These are phyloP conservation scores for Globodera rostochiensis DNA, from an alignment of 1,140 invertebrate genomes.

Conservation along the genomic window DNA sequence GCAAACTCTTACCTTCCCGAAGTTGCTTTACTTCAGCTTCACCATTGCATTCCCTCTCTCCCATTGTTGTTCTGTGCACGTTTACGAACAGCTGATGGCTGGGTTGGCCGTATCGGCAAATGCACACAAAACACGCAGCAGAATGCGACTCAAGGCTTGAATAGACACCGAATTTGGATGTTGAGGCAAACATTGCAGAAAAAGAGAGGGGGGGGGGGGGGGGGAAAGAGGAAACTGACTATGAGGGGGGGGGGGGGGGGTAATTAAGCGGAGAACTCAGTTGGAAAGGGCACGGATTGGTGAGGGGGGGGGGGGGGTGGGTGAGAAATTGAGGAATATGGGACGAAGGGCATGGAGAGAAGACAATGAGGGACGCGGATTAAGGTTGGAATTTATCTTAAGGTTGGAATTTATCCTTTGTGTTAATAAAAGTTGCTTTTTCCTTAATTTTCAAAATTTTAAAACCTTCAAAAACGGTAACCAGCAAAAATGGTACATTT, in stretches of 20 bases:
- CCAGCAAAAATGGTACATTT: no score
- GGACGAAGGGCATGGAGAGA: background rate
- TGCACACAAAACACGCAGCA: background rate
- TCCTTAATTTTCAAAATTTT: no score
- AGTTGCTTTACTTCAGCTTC: background rate
- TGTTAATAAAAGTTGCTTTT: no score
- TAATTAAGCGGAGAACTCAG: constrained; percentile 14
- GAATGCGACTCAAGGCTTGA: background rate
- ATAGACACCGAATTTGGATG: background rate
- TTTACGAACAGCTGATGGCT: background rate
- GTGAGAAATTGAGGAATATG: background rate
- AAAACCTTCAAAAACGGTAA: no score
- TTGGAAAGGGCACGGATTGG: background rate
- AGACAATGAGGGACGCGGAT: background rate
- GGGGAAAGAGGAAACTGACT: background rate
- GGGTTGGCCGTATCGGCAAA: background rate
- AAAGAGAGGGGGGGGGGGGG: background rate
- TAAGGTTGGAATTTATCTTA: no score
- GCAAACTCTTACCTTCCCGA: background rate
- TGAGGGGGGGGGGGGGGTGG: no score
- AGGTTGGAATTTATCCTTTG: no score
- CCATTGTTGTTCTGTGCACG: background rate
- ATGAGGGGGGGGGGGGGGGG: background rate
- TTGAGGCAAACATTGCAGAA: background rate
- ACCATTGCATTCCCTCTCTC: background rate